Conservation (phyloP, 2,113 vertebrate genomes). For the Riparia riparia region DNA sequence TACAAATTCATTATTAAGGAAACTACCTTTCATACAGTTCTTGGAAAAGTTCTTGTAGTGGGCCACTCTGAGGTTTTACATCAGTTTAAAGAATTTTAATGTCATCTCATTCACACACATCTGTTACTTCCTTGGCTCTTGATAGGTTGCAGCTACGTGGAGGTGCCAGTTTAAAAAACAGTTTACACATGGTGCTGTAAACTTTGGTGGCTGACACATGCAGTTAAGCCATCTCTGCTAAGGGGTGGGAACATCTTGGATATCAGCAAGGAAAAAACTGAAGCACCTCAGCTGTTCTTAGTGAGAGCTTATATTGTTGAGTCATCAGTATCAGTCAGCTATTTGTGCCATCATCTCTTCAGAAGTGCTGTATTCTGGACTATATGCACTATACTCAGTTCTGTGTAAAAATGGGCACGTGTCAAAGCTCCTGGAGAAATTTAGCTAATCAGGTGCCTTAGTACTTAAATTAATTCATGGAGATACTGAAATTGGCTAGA, state of each 20-base stretch:
- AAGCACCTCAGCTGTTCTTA: neutral
- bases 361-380: neutral
- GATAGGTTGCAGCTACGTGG: neutral
- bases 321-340: neutral
- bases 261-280: neutral
- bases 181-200: accelerated
- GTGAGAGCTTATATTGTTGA: neutral
- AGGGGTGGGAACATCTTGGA: neutral
- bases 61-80: neutral
- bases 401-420: neutral
- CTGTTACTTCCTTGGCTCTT: neutral
- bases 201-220: neutral
- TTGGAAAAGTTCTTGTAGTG: neutral
- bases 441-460: neutral
- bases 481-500: neutral
- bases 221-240: neutral
- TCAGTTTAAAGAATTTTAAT: neutral
- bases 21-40: neutral
- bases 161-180: neutral
- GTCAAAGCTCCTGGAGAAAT: neutral
- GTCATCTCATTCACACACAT: neutral
- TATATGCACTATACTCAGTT: neutral
- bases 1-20: neutral
- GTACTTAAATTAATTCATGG: neutral
- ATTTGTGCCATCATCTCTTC: neutral